Evolutionary conservation across 2,888 invertebrate species (phyloP).

Genomic region (Mesorhabditis belari): DNA sequence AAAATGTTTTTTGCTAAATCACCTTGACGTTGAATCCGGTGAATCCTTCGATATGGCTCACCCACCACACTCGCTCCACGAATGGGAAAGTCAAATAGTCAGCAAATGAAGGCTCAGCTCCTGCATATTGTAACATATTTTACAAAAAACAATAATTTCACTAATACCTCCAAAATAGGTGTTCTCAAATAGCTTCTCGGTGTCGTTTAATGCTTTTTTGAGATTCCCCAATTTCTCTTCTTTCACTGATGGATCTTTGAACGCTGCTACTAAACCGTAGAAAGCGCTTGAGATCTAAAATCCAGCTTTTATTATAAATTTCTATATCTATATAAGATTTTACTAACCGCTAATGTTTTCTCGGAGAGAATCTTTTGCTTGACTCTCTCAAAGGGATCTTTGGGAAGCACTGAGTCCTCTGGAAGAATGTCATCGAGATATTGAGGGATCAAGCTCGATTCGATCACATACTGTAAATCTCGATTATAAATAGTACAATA

Average conservation of each 20-base stretch:
- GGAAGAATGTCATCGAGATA: slow-evolving; percentile 76
- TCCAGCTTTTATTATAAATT: background rate
- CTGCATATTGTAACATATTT: slow-evolving; percentile 4
- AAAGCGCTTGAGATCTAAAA: slow-evolving; percentile 20
- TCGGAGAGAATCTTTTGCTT: slow-evolving; percentile 69
- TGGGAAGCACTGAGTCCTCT: slow-evolving; percentile 62
- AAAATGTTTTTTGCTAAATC: no score
- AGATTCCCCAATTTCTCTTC: slow-evolving; percentile 19
- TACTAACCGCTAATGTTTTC: slow-evolving; percentile 56
- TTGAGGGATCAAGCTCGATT: slow-evolving; percentile 72
- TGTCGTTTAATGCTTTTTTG: slow-evolving; percentile 21
- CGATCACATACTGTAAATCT: slow-evolving; percentile 62
- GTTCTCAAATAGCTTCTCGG: slow-evolving; percentile 25
- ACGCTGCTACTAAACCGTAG: slow-evolving; percentile 13
- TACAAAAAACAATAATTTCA: background rate
- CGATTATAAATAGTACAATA: background rate
- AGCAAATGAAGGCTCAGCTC: slow-evolving; percentile 21
- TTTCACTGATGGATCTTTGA: slow-evolving; percentile 14
- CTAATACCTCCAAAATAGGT: slow-evolving; percentile 28
- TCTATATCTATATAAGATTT: background rate
- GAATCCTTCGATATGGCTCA: slow-evolving; percentile 10
- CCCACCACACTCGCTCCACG: slow-evolving; percentile 30
- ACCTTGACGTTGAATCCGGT: slow-evolving; percentile 1
- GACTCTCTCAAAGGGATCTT: slow-evolving; percentile 66
- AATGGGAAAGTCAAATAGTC: slow-evolving; percentile 35